These are phyloP conservation scores for Drosophila lacicola DNA, from an alignment of 2,888 invertebrate species.

Conservation along the genomic window DNA sequence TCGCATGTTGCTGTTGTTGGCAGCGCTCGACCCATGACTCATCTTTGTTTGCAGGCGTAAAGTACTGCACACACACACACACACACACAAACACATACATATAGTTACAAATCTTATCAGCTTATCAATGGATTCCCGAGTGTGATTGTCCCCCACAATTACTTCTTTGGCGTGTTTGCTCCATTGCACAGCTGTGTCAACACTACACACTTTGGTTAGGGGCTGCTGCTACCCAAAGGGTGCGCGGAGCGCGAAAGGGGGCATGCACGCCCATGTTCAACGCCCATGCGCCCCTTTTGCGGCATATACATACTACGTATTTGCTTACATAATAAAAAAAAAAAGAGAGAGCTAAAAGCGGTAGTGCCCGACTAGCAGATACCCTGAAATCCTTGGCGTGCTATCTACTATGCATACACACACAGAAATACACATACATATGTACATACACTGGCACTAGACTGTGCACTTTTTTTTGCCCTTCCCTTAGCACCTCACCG, in stretches of 20 bases:
- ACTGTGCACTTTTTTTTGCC: no score
- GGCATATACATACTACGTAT: background rate
- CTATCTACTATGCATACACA: no score
- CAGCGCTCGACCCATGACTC: conserved; percentile 47
- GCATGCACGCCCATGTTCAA: background rate
- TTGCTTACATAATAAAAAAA: conserved; percentile 15
- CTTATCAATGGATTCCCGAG: conserved; percentile 40
- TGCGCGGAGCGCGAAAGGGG: background rate
- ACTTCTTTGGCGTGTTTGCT: conserved; percentile 31
- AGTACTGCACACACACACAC: background rate
- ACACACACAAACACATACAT: background rate
- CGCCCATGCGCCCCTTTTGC: background rate
- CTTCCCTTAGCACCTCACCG: no score
- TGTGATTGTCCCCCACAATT: conserved; percentile 35
- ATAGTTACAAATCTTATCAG: conserved; percentile 35
- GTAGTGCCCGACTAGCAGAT: background rate
- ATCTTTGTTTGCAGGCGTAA: conserved; percentile 16
- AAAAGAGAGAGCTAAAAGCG: fast-evolving
- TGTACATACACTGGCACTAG: no score
- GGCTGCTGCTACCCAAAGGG: background rate
- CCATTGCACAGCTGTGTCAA: conserved; percentile 44
- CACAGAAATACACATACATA: no score
- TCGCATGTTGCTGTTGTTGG: conserved; percentile 50
- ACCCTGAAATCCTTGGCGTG: no score
- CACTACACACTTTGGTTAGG: conserved; percentile 1